These are phyloP conservation scores for Onthophagus sagittarius DNA, from an alignment of 2,888 invertebrate species.

Conservation along the genomic window DNA sequence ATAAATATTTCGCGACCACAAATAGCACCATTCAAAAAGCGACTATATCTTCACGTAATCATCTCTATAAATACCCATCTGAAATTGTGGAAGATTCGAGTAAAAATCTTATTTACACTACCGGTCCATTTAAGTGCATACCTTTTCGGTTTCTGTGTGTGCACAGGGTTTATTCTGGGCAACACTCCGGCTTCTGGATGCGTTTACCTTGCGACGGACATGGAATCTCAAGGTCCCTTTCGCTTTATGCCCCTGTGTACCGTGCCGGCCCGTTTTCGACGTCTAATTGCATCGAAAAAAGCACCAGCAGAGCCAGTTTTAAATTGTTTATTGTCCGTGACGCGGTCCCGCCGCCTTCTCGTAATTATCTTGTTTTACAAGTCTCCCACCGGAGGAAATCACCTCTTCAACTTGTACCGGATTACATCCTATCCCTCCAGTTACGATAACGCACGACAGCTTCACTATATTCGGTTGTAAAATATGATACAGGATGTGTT, in stretches of 20 bases:
- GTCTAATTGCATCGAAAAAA: neutral
- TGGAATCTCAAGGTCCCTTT: neutral
- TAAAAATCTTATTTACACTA: neutral
- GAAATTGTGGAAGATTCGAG: neutral
- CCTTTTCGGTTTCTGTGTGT: neutral
- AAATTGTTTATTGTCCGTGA: neutral
- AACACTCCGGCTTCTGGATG: neutral
- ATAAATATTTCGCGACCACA: neutral
- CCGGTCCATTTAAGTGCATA: neutral
- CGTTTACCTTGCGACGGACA: neutral
- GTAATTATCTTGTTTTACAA: neutral
- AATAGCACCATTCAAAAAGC: neutral
- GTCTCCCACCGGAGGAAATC: neutral
- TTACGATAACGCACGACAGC: neutral
- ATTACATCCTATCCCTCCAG: neutral
- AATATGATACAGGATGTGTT: neutral
- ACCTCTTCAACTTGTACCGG: neutral
- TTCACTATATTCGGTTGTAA: neutral
- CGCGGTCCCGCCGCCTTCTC: neutral
- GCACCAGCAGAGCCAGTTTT: neutral
- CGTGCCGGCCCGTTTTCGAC: neutral
- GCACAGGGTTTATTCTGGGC: neutral
- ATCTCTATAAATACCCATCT: neutral
- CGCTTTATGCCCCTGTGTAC: neutral
- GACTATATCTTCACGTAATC: neutral